phyloP scores from a whole-genome alignment of 1,140 invertebrate species.

The Eumaeus atala region DNA sequence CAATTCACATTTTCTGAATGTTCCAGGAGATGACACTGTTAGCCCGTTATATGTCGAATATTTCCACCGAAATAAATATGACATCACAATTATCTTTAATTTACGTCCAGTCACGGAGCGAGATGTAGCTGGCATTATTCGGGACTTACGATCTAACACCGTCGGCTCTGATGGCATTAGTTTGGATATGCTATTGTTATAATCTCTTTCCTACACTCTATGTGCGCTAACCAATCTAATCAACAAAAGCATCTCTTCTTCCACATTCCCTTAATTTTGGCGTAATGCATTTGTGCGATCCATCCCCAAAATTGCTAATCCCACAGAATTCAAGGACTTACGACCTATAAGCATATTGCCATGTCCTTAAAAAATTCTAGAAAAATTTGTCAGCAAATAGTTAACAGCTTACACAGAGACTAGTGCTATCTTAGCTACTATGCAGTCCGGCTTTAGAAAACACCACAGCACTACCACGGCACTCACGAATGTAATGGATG shows the following conservation, averaged over 20 bases:
- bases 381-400: not conserved
- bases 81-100: no score
- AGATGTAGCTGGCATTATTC: not conserved
- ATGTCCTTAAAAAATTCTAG: not conserved
- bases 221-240: not conserved
- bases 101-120: no score
- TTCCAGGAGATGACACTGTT: no score
- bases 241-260: conserved; percentile 1
- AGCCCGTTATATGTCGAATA: no score
- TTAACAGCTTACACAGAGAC: not conserved
- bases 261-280: not conserved
- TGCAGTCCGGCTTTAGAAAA: not conserved
- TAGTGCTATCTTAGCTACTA: not conserved
- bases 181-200: not conserved
- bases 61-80: no score
- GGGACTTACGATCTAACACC: not conserved
- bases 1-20: no score
- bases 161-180: not conserved
- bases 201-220: not conserved
- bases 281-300: not conserved
- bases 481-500: no score
- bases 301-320: not conserved
- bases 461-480: not conserved
- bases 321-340: conserved; percentile 2
- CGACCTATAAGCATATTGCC: conserved; percentile 4